These are phyloP conservation scores for Drosophila tsacasi DNA, from an alignment of 1,140 invertebrate species.

Conservation along the genomic window DNA sequence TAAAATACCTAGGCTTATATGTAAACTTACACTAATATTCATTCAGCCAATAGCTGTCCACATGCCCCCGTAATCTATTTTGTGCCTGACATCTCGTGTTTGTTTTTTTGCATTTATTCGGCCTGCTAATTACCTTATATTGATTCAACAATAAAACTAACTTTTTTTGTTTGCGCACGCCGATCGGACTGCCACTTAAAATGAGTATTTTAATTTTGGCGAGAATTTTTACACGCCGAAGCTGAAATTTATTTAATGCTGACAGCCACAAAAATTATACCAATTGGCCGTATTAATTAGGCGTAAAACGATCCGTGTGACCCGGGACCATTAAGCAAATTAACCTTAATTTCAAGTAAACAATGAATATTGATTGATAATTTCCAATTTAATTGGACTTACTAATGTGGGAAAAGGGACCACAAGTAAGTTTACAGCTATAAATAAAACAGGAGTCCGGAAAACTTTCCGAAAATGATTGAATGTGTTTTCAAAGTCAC, in stretches of 20 bases:
- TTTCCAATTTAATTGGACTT: constrained; percentile 46
- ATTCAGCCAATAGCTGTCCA: neutral
- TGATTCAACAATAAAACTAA: neutral
- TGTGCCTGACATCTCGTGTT: neutral
- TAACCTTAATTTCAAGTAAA: constrained; percentile 33
- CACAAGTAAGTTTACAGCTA: neutral
- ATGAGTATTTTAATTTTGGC: constrained; percentile 36
- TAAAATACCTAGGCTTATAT: neutral
- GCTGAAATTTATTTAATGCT: constrained; percentile 61
- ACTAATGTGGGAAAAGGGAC: neutral
- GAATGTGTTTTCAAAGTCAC: constrained; percentile 70
- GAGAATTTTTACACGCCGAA: constrained; percentile 34
- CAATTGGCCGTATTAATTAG: constrained; percentile 73
- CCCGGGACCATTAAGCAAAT: constrained; percentile 57
- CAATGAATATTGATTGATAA: constrained; percentile 29
- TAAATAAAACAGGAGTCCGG: constrained; percentile 26
- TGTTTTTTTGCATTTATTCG: constrained; percentile 6
- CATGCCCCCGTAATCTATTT: neutral
- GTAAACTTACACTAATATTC: neutral
- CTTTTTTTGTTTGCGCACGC: neutral
- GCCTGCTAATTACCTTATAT: constrained; percentile 31
- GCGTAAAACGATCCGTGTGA: constrained; percentile 48
- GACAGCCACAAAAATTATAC: constrained; percentile 68
- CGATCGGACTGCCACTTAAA: constrained; percentile 17
- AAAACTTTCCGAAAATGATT: constrained; percentile 69